Conservation (phyloP, 2,113 vertebrate genomes). For the Gymnorhina tibicen region DNA sequence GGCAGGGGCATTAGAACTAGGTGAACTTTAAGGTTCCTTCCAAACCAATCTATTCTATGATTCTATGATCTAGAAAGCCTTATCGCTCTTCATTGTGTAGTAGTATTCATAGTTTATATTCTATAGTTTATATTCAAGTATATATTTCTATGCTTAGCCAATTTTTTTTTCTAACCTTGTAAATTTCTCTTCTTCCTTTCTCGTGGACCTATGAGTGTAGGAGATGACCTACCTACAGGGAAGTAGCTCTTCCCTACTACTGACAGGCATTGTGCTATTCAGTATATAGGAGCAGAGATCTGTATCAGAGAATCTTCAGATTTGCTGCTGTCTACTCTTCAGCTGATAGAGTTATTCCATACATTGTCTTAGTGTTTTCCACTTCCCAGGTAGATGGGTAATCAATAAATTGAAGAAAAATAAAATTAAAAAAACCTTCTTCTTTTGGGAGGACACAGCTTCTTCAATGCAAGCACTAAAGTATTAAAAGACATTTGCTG, state of each 20-base stretch:
- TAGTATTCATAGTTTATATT: neutral
- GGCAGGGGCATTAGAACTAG: neutral
- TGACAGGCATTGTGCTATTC: neutral
- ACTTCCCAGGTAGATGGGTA: neutral
- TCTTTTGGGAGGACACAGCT: neutral
- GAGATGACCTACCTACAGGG: neutral
- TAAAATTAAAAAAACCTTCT: fast-evolving
- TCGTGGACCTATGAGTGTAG: neutral
- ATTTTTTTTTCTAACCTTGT: neutral
- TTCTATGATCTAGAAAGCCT: neutral
- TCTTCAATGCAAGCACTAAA: neutral
- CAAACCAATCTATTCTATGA: neutral
- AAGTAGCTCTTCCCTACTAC: neutral
- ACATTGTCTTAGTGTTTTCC: neutral
- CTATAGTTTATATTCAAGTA: too few species aligned
- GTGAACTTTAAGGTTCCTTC: neutral
- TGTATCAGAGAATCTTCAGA: neutral
- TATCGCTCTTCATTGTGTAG: neutral
- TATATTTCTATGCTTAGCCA: neutral
- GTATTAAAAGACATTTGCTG: neutral
- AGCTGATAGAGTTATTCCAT: neutral
- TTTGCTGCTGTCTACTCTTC: neutral
- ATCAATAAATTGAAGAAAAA: neutral
- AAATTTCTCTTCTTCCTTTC: neutral
- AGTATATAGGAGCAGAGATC: neutral